Percentiles rank a stretch among this genome's conserved stretches.
Evolutionary conservation across 2,888 invertebrate genomes (phyloP).

Genomic region (Polyploca ridens): DNA sequence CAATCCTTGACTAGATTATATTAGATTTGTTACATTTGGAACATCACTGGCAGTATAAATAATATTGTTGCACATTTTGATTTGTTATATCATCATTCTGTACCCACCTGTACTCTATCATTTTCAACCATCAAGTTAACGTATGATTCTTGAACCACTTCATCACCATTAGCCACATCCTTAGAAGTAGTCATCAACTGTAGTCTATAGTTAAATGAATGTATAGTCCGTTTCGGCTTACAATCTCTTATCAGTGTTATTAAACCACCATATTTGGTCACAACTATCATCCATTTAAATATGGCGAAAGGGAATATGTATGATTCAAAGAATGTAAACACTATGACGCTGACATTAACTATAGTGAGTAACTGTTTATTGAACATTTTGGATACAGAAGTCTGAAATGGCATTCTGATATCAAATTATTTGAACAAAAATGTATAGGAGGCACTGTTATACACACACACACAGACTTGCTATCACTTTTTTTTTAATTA

Average conservation of each 20-base stretch:
- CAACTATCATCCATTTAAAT: conserved; percentile 58
- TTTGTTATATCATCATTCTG: neutral
- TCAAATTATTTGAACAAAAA: neutral
- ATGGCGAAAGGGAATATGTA: conserved; percentile 56
- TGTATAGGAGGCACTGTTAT: neutral
- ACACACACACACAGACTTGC: neutral
- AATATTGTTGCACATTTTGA: neutral
- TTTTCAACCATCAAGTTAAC: conserved; percentile 51
- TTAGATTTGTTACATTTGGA: no score
- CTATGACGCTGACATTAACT: conserved; percentile 47
- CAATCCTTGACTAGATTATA: no score
- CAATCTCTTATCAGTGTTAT: conserved; percentile 23
- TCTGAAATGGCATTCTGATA: neutral
- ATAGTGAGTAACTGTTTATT: conserved; percentile 23
- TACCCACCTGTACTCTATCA: conserved; percentile 50
- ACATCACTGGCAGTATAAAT: no score
- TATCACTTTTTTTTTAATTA: neutral
- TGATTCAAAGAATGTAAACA: conserved; percentile 56
- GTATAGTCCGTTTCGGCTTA: conserved; percentile 22
- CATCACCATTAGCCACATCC: conserved; percentile 21
- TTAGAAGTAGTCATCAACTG: conserved; percentile 48
- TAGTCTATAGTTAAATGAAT: conserved; percentile 50
- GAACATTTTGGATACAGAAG: neutral
- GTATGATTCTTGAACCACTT: conserved; percentile 47
- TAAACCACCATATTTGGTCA: conserved; percentile 50